Evolutionary conservation across 1,140 invertebrate species (phyloP), one percentile per base, ranked within the genome.

Genomic region (Zaprionus camerounensis): DNA sequence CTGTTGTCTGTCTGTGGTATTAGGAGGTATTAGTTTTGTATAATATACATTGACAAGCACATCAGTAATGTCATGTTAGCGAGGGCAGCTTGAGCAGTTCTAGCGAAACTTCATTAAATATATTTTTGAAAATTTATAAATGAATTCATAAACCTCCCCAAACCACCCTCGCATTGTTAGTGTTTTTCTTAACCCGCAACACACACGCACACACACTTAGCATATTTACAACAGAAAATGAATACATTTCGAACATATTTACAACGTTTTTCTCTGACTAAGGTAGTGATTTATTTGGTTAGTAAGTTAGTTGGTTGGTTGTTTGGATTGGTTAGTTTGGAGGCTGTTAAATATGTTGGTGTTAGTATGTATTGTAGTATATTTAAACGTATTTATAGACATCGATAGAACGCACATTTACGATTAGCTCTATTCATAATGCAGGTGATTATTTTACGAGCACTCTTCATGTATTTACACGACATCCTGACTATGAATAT

Each of bases 1-100:
- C 36, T 62, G 66, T 59, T 49, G 71, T 55, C 69, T 53, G 28
- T 61, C 78, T 70, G 63, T 51, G 26, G 26, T 34, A n/a, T 34
- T 55, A 28, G 59, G 26, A n/a, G 26, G 26, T 56, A 56, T 66
- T 56, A 66, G n/a, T 64, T 46, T 71, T 64, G 56, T 68, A 71
- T 46, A 75, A 81, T 76, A 71, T 69, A 90, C 84, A 88, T 82
- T 63, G 85, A 82, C 85, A 88, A 82, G 85, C 85, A 90, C 49
- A 41, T 49, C 17, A 26, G 41, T 62, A 64, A 51, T 46, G 31
- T 31, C 28, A 31, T 31, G 28, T 53, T 70, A 58, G 53, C 58
- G 62, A 67, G 49, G 73, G 73, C 12, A 76, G 61, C 26, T 51
- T 49, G 41, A 41, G 4, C 51, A 61, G 64, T 67, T 53, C 11